Conservation (phyloP, 2,888 invertebrate genomes). For the Branchellion lobata region DNA sequence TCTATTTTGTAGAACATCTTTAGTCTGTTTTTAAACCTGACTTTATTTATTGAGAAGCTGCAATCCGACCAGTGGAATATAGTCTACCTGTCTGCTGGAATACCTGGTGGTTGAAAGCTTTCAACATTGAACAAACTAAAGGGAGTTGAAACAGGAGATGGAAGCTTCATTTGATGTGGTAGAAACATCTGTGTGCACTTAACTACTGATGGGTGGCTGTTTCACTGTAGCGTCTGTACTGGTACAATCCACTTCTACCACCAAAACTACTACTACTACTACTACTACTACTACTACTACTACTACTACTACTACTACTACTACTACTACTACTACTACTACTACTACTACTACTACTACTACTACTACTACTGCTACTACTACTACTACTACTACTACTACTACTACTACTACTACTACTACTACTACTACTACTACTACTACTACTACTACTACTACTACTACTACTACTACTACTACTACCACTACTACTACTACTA, state of each 20-base stretch:
- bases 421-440: constrained; percentile 8
- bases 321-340: constrained; percentile 23
- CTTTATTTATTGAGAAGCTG: too few species aligned
- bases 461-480: constrained; percentile 28
- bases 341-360: constrained; percentile 25
- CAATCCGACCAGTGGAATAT: too few species aligned
- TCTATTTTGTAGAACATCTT: too few species aligned
- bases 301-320: constrained; percentile 31
- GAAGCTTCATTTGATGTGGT: too few species aligned
- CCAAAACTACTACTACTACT: too few species aligned
- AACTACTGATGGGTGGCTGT: too few species aligned
- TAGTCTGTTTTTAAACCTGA: too few species aligned
- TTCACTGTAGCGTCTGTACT: neutral
- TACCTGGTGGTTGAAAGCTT: too few species aligned
- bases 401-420: constrained; percentile 24
- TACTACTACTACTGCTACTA: constrained; percentile 29
- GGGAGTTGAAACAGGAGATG: too few species aligned
- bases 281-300: constrained; percentile 28
- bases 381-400: constrained; percentile 29
- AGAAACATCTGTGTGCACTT: too few species aligned
- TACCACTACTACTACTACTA: constrained; percentile 3
- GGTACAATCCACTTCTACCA: neutral
- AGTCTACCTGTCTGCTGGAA: too few species aligned
- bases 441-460: constrained; percentile 31
- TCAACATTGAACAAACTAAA: too few species aligned